Percentiles rank a stretch among this genome's conserved stretches.
Conservation (phyloP, 2,113 vertebrate genomes). For the Orcinus orca region DNA sequence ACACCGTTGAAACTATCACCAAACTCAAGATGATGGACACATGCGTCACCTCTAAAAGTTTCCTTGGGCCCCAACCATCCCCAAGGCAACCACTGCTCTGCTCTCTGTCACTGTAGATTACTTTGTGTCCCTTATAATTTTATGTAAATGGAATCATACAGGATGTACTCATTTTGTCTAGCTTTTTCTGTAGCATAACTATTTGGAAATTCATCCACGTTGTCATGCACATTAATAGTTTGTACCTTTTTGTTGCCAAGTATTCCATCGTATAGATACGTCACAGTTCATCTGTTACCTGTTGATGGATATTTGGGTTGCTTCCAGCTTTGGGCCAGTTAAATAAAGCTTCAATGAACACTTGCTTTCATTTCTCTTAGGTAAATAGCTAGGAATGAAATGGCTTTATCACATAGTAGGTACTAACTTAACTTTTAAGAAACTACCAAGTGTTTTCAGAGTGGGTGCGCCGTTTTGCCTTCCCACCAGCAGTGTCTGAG, state of each 20-base stretch:
- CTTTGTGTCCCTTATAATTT: neutral
- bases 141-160: neutral
- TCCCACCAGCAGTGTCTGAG: fast-evolving
- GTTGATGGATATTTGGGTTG: too few species aligned
- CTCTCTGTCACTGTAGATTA: neutral
- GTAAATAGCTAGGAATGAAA: too few species aligned
- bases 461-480: fast-evolving
- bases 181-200: neutral
- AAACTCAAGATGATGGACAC: neutral
- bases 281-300: neutral
- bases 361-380: neutral
- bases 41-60: neutral
- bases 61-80: fast-evolving
- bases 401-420: fast-evolving
- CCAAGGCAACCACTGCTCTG: neutral
- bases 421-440: neutral
- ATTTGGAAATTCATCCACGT: neutral
- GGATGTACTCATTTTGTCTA: neutral
- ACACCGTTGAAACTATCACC: neutral
- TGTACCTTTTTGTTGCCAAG: neutral
- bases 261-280: fast-evolving
- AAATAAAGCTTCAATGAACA: neutral
- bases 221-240: too few species aligned
- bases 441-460: neutral
- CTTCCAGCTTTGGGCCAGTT: neutral